Base-by-base conservation (phyloP, 1,140 invertebrate species). In the Globodera ellingtonae region DNA sequence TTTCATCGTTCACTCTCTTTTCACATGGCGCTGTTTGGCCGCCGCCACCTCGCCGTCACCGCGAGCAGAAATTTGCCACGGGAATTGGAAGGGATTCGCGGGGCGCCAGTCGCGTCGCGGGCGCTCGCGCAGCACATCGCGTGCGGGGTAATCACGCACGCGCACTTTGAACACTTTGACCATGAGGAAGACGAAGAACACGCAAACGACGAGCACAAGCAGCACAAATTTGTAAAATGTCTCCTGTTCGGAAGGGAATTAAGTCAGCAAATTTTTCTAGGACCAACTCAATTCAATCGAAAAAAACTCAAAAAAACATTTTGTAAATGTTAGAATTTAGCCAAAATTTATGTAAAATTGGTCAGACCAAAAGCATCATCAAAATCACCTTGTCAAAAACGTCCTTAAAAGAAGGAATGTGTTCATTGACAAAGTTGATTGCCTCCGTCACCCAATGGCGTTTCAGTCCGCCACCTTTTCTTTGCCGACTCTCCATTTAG, bases 141-240 rank as follows among this genome's bases (percentile, higher is more conserved):
- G 59, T 4, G 85, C 13, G n/a, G 83, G 83, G 48, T 85, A 83
- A 18, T 85, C 84, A 15, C 79, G 73, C 18, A 85, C 66, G 15
- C 75, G 66, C 44, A 85, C 71, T 75, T 72, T 82, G 75, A 86
- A 84, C 9, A 85, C 75, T 44, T 70, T 59, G 46, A 79, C 79
- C 79, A 85, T 52, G 46, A 84, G 44, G 35, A 86, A 86, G 10
- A 75, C 82, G 46, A 85, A 72, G 10, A 86, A 47, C 52, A 85
- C 71, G 4, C 82, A 74, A 15, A 44, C 83, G n/a, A 87, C 24
- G 44, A 86, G 71, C 4, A 85, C 78, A 59, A 67, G 72, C 35
- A 85, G 84, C 7, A 81, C 84, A 21, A 86, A 87, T 18, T 84
- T 75, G 77, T 85, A 85, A 50, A 85, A 85, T 5, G 85, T 85